phyloP scores from a whole-genome alignment of 2,888 invertebrate genomes.

The Marasmarcha lunaedactyla region DNA sequence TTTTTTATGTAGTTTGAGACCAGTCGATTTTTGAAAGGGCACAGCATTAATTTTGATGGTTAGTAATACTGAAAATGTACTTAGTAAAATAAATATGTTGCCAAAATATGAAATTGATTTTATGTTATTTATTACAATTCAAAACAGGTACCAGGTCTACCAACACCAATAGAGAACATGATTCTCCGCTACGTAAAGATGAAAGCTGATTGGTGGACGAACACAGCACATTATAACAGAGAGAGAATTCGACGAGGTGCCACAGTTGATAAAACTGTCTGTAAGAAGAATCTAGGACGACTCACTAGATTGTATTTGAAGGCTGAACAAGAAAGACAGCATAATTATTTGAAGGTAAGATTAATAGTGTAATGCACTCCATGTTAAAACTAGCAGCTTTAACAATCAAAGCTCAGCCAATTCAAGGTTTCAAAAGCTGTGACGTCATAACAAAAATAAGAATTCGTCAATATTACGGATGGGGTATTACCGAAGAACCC shows the following conservation, averaged over 20 bases:
- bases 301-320: conserved; percentile 96
- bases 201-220: conserved; percentile 99
- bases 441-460: no score
- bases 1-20: no score
- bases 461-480: no score
- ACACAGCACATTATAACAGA: conserved; percentile 99
- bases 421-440: no score
- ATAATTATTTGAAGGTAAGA: conserved; percentile 95
- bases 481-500: no score
- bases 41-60: no score
- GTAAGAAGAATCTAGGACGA: conserved; percentile 99
- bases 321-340: conserved; percentile 98
- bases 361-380: neutral
- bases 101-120: no score
- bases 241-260: conserved; percentile 99
- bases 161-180: conserved; percentile 99
- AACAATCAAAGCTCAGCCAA: no score
- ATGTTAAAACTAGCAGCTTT: neutral
- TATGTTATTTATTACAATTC: no score
- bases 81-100: no score
- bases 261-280: conserved; percentile 99
- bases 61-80: no score
- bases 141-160: conserved; percentile 90
- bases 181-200: conserved; percentile 99
- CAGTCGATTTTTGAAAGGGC: no score